Conservation (phyloP, 2,888 invertebrate species). For the Orchesella flavescens region DNA sequence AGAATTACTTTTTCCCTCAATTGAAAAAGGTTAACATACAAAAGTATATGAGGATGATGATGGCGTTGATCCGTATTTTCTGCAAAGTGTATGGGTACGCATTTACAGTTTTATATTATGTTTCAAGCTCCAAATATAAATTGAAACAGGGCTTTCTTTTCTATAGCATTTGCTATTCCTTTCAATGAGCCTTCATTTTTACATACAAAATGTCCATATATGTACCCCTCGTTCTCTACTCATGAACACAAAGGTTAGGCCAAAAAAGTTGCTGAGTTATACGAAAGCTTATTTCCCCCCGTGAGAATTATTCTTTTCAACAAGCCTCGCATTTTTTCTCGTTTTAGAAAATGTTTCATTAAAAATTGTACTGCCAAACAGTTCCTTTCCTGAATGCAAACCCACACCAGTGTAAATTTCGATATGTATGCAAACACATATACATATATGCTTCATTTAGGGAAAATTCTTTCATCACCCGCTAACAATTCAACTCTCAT, state of each 20-base stretch:
- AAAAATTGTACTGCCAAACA: constrained; percentile 24
- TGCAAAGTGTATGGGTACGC: constrained; percentile 11
- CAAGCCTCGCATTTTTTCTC: neutral
- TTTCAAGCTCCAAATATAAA: constrained; percentile 8
- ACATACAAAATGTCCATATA: neutral
- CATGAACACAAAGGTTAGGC: neutral
- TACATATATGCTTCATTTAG: neutral
- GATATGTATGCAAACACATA: neutral
- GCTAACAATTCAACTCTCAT: neutral
- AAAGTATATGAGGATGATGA: constrained; percentile 16
- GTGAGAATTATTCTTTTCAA: constrained; percentile 42
- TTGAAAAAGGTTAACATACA: neutral
- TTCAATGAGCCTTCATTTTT: neutral
- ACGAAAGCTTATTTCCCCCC: constrained; percentile 36
- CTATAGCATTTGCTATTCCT: neutral
- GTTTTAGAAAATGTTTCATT: constrained; percentile 20
- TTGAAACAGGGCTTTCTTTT: constrained; percentile 26
- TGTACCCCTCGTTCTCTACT: too few species aligned
- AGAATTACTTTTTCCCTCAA: neutral
- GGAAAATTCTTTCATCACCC: neutral
- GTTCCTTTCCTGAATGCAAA: constrained; percentile 2
- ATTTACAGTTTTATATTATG: constrained; percentile 14
- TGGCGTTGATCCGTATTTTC: constrained; percentile 39
- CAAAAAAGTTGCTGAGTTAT: constrained; percentile 25
- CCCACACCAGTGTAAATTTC: neutral